These are phyloP conservation scores for Eupithecia subumbrata DNA, from an alignment of 2,888 invertebrate species.

Conservation along the genomic window DNA sequence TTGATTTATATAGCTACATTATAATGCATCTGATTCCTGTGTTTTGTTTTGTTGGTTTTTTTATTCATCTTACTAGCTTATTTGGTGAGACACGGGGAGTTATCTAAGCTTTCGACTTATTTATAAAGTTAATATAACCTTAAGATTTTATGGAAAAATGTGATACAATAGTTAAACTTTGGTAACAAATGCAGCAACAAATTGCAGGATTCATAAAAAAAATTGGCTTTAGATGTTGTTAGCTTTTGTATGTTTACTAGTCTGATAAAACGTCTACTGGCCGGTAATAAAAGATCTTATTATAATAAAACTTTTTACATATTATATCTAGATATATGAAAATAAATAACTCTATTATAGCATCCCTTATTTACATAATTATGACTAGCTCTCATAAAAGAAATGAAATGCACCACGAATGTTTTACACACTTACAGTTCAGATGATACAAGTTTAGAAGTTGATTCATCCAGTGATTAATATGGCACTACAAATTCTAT, in stretches of 20 bases:
- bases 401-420: constrained; percentile 74
- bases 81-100: neutral
- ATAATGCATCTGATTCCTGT: neutral
- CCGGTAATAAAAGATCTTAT: constrained; percentile 31
- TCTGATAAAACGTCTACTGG: constrained; percentile 18
- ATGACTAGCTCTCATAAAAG: constrained; percentile 76
- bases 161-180: neutral
- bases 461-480: constrained; percentile 17
- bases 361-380: constrained; percentile 58
- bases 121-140: neutral
- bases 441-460: constrained; percentile 5
- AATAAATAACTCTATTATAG: constrained; percentile 58
- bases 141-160: neutral
- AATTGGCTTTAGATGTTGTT: neutral
- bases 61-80: neutral
- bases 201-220: neutral
- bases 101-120: neutral
- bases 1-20: constrained; percentile 27
- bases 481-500: constrained; percentile 67
- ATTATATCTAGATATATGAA: constrained; percentile 45
- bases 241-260: neutral
- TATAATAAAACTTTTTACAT: constrained; percentile 21
- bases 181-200: neutral
- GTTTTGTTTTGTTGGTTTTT: neutral
- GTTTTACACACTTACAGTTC: constrained; percentile 50